Evolutionary conservation across 2,797 vertebrate species (phyloP), one percentile per base, ranked within the genome.

Genomic region (Hoplostethus atlanticus): DNA sequence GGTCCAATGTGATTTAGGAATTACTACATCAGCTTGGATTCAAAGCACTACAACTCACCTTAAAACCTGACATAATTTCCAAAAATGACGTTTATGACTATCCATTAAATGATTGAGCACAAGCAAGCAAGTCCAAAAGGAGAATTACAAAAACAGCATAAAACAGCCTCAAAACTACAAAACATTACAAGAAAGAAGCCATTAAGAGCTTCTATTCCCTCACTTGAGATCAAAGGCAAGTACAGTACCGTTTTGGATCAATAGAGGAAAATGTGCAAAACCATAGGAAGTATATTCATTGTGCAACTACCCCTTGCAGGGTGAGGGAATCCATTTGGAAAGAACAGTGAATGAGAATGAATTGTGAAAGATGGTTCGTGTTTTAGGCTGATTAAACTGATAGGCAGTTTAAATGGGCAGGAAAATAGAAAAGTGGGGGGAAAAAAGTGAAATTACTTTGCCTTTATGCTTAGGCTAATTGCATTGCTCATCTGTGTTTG

Each of bases 221-320:
- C 11, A 44, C 0, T 50, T 36, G 42, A 75, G 51, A 81, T 86
- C 66, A 73, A 85, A 84, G 54, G 38, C 55, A 61, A 64, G 50
- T 71, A 55, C 44, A 52, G 50, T 56, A 54, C 52, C 63, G 34
- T 79, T 83, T 76, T 66, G 83, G 64, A 88, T 81, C 70, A 80
- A 83, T 79, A 56, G 70, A 67, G 59, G 30, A 68, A 66, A 71
- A 67, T 54, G 63, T 67, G 52, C 54, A 76, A 64, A 83, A 67
- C 5, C 59, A 74, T 42, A 73, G 60, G 67, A 68, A 74, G 46
- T 68, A 12, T 58, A 72, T 72, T 87, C 47, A 67, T 52, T 53
- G 54, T 47, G 40, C 60, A 83, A 73, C 79, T 80, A 72, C 13
- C 21, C 48, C 50, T 71, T 54, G 47, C 38, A 68, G 47, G 50